Evolutionary conservation across 1,140 invertebrate species (phyloP), one percentile per base, ranked within the genome.

Genomic region (Cotesia chilonis): DNA sequence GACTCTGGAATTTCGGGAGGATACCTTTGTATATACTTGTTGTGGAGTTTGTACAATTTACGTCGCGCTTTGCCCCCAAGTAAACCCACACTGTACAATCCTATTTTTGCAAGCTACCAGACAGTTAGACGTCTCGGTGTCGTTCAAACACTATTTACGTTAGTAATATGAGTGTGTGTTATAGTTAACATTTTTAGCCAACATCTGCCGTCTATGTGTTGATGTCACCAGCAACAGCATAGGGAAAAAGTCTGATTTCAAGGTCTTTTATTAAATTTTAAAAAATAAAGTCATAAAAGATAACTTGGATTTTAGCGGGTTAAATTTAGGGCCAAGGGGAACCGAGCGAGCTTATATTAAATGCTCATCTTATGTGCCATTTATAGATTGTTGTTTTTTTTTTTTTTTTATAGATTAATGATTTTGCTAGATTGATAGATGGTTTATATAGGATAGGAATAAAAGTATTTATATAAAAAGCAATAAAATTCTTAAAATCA

Each of bases 101-200:
- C 80, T 82, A 82, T 82, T 81, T 82, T 82, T 82, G 80, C 79
- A 76, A 74, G 66, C 71, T 73, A 76, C 78, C 78, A 82, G 81
- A 82, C 81, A 78, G 81, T 82, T 82, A 77, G 81, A 81, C 81
- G 81, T 78, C 80, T 81, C 75, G 67, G 75, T 37, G 67, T 75
- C 75, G 76, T 47, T 54, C 76, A 76, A 61, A 64, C 71, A 72
- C 72, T 76, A 67, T 75, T 73, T 69, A 54, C 59, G 64, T 68
- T 67, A 72, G 59, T 61, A 47, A 47, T 47, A 4, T 47, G 10
- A 47, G 5, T 47, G 41, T 47, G 52, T 64, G 51, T 66, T 51
- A 7, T 5, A 7, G 38, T 41, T 5, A 7, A 67, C 71, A 77
- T 76, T 74, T 77, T 79, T 77, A 75, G 74, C 71, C 14, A 74